Evolutionary conservation across 2,888 invertebrate species (phyloP).

Genomic region (Heteromyza rotundicornis): DNA sequence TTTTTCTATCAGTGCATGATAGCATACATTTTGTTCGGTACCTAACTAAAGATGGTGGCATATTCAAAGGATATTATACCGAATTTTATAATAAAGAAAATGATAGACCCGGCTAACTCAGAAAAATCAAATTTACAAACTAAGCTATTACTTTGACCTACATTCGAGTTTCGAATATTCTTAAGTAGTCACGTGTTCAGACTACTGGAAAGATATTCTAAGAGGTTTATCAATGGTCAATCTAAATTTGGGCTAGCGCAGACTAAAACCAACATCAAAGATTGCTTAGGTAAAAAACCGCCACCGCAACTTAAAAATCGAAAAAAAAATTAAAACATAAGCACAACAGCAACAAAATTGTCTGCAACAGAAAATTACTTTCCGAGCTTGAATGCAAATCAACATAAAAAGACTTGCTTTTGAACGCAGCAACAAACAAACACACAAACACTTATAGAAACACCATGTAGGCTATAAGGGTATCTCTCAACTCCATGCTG

Average conservation of each 20-base stretch:
- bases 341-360: slow-evolving; percentile 11
- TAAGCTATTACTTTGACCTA: slow-evolving; percentile 1
- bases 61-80: too few species aligned
- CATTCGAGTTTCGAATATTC: not conserved
- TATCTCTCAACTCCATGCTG: slow-evolving; percentile 22
- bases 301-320: slow-evolving; percentile 4
- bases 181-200: not conserved
- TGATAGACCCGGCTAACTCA: too few species aligned
- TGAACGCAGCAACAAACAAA: slow-evolving; percentile 6
- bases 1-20: too few species aligned
- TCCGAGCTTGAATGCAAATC: slow-evolving; percentile 20
- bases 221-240: slow-evolving; percentile 22
- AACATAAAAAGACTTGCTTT: slow-evolving; percentile 5
- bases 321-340: slow-evolving; percentile 1
- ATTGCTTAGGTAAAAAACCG: not conserved
- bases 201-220: not conserved
- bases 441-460: too few species aligned
- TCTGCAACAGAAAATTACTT: slow-evolving; percentile 18
- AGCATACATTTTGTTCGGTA: too few species aligned
- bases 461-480: slow-evolving; percentile 31
- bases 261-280: slow-evolving; percentile 28
- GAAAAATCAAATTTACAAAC: too few species aligned
- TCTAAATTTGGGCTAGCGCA: slow-evolving; percentile 30
- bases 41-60: too few species aligned
- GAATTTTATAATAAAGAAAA: slow-evolving; percentile 2